phyloP scores from a whole-genome alignment of 2,113 vertebrate species.

The Antechinus stuartii region DNA sequence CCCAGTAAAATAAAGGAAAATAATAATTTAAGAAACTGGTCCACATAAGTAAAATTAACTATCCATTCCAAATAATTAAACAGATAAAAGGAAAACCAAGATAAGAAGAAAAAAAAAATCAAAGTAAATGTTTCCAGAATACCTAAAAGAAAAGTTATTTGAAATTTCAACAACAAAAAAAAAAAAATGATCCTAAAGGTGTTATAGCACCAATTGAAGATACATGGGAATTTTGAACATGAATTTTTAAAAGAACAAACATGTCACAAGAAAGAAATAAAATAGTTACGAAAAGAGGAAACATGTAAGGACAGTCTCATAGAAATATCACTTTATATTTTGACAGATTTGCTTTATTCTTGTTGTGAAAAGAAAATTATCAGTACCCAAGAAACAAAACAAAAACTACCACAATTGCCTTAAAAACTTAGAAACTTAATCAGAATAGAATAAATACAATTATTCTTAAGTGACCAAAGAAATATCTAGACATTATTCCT shows the following conservation, averaged over 20 bases:
- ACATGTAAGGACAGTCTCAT: not conserved
- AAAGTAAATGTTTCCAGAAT: not conserved
- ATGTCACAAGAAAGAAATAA: not conserved
- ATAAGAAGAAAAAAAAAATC: not conserved
- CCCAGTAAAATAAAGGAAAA: conserved; percentile 30
- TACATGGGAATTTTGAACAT: not conserved
- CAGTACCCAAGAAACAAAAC: not conserved
- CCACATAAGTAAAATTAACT: conserved; percentile 32
- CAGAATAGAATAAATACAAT: not conserved
- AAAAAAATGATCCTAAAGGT: not conserved
- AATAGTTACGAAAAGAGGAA: not conserved
- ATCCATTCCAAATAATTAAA: not conserved
- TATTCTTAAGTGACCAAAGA: not conserved
- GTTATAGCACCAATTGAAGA: not conserved
- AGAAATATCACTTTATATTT: not conserved
- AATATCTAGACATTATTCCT: not conserved
- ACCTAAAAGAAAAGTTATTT: not conserved
- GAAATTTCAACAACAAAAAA: not conserved
- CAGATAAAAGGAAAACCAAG: conserved; percentile 15
- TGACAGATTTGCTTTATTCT: not conserved
- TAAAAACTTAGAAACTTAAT: not conserved
- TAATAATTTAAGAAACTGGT: not conserved
- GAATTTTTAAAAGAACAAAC: conserved; percentile 15
- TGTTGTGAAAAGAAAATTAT: not conserved
- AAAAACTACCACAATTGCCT: not conserved